Base-by-base conservation (phyloP, 1,140 invertebrate species). In the Samia ricini region DNA sequence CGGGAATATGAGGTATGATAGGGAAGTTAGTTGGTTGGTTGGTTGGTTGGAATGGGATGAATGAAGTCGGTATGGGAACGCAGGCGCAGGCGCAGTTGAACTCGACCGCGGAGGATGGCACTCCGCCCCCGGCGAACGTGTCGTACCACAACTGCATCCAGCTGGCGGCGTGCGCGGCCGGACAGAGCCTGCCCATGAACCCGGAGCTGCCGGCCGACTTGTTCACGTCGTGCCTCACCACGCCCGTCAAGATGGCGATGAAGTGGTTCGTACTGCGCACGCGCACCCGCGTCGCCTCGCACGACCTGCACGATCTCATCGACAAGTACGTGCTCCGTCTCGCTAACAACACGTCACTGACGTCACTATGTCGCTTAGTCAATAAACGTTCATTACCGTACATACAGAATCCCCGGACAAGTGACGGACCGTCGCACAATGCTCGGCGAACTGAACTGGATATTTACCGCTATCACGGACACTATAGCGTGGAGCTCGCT, bases 401-500 rank as follows among this genome's bases (percentile, higher is more conserved):
- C n/a, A 15, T 29, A 15, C 68, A 97, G 96, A 90, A 98, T 99
- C 75, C 99, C 98, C 33, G 99, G 99, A 6, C 95, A 96, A 83
- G 92, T 99, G 60, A 98, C 95, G 72, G 99, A 99, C 91, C 92
- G 99, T 33, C 93, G 98, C 75, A 99, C 99, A 23, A 98, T 99
- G 96, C 93, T 99, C 63, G 99, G 99, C 59, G 98, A 99, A 92
- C 91, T 99, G 49, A 99, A 99, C 92, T 99, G 99, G 99, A 99
- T 99, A 81, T 99, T 99, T 91, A 99, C 99, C 33, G 99, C 99
- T 6, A 99, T 99, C 60, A 99, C 99, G 2, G 99, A 99, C 87
- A 99, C 99, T n/a, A 99, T 99, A 81, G 99, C 99, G 0, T 99
- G 98, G 98, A 99, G 99, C 83, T 97, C 95, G 49, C 91, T 99